Evolutionary conservation across 2,797 vertebrate species (phyloP).

Genomic region (Platalea minor): DNA sequence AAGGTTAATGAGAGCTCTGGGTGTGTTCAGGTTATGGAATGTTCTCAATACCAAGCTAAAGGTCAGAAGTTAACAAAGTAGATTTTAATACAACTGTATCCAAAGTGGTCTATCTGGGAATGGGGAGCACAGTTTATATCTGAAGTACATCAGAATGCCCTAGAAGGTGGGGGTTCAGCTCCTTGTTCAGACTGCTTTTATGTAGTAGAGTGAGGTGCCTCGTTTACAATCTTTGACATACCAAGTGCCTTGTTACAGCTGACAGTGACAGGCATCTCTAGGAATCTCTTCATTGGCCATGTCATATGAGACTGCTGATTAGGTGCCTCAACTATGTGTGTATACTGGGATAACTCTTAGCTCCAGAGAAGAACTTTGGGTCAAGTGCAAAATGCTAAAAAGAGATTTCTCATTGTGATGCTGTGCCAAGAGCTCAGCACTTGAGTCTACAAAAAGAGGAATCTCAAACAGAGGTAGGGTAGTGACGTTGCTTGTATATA

Average conservation of each 20-base stretch:
- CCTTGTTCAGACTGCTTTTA: background rate
- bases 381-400: background rate
- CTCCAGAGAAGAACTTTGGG: background rate
- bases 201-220: background rate
- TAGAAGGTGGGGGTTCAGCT: background rate
- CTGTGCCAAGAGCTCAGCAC: background rate
- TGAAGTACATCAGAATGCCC: background rate
- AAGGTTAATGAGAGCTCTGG: background rate
- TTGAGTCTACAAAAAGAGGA: background rate
- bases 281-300: background rate
- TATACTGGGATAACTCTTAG: background rate
- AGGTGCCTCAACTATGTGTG: background rate
- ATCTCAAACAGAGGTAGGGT: constrained; percentile 5
- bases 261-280: background rate
- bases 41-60: background rate
- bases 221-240: background rate
- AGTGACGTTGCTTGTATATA: background rate
- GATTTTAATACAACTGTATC: background rate
- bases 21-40: background rate
- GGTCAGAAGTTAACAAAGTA: background rate
- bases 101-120: background rate
- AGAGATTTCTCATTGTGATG: background rate
- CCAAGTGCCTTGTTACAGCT: background rate
- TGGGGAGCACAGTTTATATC: background rate
- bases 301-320: background rate